phyloP scores from a whole-genome alignment of 2,113 vertebrate species.

The Percina caprodes region DNA sequence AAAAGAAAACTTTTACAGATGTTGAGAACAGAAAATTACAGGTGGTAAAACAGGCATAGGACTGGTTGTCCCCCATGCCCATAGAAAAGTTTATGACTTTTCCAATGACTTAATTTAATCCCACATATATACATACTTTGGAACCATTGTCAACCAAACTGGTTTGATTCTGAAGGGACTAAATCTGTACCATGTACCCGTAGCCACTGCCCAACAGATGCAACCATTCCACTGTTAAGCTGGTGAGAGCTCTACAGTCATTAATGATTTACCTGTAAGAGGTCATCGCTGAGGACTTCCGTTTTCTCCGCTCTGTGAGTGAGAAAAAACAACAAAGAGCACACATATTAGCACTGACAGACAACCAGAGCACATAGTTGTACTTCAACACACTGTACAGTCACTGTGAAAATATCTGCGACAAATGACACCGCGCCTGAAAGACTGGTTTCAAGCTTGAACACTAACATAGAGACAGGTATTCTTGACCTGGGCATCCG shows the following conservation, averaged over 20 bases:
- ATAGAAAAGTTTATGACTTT: not conserved
- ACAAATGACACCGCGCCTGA: conserved; percentile 9
- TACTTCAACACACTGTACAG: not conserved
- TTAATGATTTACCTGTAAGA: conserved; percentile 91
- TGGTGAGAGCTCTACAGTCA: conserved; percentile 16
- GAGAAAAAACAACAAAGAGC: conserved; percentile 72
- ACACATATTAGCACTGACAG: conserved; percentile 50
- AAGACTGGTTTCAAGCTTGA: conserved; percentile 27
- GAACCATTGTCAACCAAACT: no score
- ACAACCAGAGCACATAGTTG: not conserved
- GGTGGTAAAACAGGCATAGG: not conserved
- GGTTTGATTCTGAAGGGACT: not conserved
- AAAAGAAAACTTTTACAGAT: not conserved
- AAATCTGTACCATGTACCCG: not conserved
- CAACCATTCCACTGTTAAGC: not conserved
- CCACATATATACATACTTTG: not conserved
- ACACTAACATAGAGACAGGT: not conserved
- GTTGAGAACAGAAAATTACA: not conserved
- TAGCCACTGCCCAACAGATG: conserved; percentile 7
- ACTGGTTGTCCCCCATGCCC: no score
- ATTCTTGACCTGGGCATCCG: not conserved
- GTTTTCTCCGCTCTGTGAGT: conserved; percentile 96
- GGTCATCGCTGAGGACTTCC: conserved; percentile 98
- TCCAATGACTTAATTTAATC: not conserved
- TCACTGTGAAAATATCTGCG: conserved; percentile 26